Base-by-base conservation (phyloP, 2,797 vertebrate genomes). In the Rhinogobio ventralis region DNA sequence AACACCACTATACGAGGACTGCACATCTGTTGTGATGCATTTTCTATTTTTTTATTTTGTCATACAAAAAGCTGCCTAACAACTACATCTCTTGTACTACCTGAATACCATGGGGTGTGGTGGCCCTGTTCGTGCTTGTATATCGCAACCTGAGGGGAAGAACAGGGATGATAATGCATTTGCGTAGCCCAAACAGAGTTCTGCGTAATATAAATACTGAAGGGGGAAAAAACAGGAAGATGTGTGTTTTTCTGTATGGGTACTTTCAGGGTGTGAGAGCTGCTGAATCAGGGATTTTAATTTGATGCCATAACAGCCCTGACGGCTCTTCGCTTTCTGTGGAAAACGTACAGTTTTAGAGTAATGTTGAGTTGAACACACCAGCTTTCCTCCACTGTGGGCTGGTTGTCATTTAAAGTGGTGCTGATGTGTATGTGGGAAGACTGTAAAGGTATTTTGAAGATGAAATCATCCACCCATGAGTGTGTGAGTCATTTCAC, bases 31-130 rank as follows among this genome's bases (percentile, higher is more conserved):
- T 79, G 55, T 72, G 42, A 30, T 10, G 2, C 15, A 49, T 71
- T 62, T 30, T 60, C 5, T 6, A 17, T 30, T 71, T 62, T n/a
- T 57, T 42, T 69, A 67, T 83, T 77, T 79, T 71, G 53, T 28
- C 25, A 46, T 13, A 20, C 39, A 71, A 33, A 62, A 78, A 71
- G 39, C 51, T n/a, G 51, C 62, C 25, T 15, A 46, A 46, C 66
- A 64, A 79, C 17, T 28, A 10, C 0, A 36, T 69, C 36, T 77
- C 17, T 77, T 78, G 49, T 25, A 67, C 42, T 79, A 79, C 13
- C 30, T 79, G 53, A 85, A 79, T 45, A 72, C 67, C 30, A n/a
- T 19, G 10, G 55, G 83, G 83, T 85, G 83, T 79, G 83, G 15
- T 30, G 20, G 39, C 64, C 39, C 82, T 78, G 82, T 84, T 25